Evolutionary conservation across 1,140 invertebrate genomes (phyloP).

Genomic region (Sweltsa coloradensis): DNA sequence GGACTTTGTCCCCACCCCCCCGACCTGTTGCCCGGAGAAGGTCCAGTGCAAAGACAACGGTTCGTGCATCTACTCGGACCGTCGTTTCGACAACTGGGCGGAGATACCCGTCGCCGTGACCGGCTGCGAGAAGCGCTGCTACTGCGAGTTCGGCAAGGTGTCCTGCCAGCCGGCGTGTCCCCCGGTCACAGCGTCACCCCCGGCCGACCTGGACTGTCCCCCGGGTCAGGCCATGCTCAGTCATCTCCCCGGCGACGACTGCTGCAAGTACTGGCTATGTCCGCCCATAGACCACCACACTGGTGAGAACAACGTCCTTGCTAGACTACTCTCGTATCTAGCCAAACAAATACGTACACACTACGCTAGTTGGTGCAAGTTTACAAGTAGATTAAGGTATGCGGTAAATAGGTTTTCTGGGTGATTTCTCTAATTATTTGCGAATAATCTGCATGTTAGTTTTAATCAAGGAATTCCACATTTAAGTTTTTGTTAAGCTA

Average conservation of each 20-base stretch:
- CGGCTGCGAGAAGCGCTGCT: conserved; percentile 74
- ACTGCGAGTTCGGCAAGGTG: conserved; percentile 73
- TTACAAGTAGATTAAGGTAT: too few species aligned
- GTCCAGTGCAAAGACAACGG: conserved; percentile 65
- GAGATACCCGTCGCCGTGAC: conserved; percentile 45
- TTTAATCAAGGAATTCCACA: too few species aligned
- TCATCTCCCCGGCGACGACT: conserved; percentile 58
- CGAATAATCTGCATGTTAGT: too few species aligned
- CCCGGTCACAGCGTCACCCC: conserved; percentile 57
- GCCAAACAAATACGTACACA: too few species aligned
- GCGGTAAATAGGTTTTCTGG: too few species aligned
- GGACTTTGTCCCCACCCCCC: conserved; percentile 53
- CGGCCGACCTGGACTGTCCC: conserved; percentile 55
- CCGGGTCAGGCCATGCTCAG: conserved; percentile 45
- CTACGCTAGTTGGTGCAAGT: too few species aligned
- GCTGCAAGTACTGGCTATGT: conserved; percentile 64
- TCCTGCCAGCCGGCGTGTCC: conserved; percentile 70
- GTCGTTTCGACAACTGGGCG: conserved; percentile 42
- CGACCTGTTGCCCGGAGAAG: conserved; percentile 69
- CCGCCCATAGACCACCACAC: too few species aligned
- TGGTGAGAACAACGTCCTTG: too few species aligned
- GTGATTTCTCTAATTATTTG: too few species aligned
- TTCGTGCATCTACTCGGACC: conserved; percentile 55
- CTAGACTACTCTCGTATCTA: too few species aligned
- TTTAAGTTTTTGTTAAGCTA: too few species aligned